A percentile compares a stretch with the other conserved stretches of the same genome.
Evolutionary conservation across 2,888 invertebrate genomes (phyloP).

Genomic region (Nephrotoma appendiculata): DNA sequence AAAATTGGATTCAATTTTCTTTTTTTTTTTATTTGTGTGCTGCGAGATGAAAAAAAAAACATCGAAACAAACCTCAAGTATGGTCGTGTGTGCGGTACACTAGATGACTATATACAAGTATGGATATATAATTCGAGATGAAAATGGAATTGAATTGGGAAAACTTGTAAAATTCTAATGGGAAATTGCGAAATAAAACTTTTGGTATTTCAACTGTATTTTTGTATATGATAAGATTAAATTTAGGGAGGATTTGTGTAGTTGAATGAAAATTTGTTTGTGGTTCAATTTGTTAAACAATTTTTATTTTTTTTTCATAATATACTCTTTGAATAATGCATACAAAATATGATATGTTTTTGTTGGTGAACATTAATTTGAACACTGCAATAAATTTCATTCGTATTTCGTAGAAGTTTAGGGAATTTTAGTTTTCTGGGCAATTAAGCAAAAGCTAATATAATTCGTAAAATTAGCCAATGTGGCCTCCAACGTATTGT

Average conservation of each 20-base stretch:
- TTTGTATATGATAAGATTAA: neutral
- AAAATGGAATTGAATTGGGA: neutral
- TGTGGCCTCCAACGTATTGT: too few relatives aligned
- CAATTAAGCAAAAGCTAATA: too few relatives aligned
- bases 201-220: neutral
- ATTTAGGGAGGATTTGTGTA: neutral
- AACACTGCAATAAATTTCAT: neutral
- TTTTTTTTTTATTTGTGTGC: neutral
- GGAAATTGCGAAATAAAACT: neutral
- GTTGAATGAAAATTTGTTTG: neutral
- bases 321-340: neutral
- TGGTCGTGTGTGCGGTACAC: neutral
- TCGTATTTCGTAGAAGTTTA: too few relatives aligned
- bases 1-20: neutral
- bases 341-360: neutral
- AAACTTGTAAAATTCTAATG: neutral
- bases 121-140: neutral
- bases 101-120: neutral
- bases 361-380: neutral
- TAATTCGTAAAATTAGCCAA: too few relatives aligned
- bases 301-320: neutral
- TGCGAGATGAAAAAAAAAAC: neutral
- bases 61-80: neutral
- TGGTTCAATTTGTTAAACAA: neutral
- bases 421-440: too few relatives aligned